Percentiles rank a stretch among this genome's conserved stretches.
Evolutionary conservation across 1,140 invertebrate genomes (phyloP).

Genomic region (Lysiphlebus fabarum): DNA sequence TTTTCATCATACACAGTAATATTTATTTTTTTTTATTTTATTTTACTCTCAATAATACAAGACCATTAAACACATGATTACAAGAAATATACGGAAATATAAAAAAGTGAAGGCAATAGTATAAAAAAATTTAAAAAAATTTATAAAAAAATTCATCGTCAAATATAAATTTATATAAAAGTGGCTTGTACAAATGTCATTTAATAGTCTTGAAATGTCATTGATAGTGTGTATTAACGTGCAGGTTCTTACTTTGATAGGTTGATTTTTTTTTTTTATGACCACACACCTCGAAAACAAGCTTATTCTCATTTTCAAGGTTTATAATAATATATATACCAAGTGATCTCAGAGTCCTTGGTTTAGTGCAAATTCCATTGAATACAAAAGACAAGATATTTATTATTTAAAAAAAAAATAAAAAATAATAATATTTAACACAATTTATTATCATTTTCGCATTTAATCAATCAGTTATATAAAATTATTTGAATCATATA

Average conservation of each 20-base stretch:
- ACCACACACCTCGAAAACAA: conserved; percentile 18
- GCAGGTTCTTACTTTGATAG: conserved; percentile 1
- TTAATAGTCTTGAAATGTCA: conserved; percentile 22
- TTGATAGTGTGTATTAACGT: conserved; percentile 13
- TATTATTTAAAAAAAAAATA: no score
- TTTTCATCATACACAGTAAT: no score
- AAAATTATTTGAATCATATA: no score
- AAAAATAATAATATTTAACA: neutral
- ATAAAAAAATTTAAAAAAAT: neutral
- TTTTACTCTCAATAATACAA: no score
- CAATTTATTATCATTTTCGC: neutral
- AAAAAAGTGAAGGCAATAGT: neutral
- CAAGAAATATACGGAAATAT: neutral
- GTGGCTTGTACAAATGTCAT: conserved; percentile 8
- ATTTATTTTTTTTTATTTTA: no score
- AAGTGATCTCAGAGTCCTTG: conserved; percentile 14
- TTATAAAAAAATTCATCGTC: neutral
- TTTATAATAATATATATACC: conserved; percentile 14
- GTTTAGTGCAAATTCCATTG: neutral
- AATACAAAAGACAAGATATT: no score
- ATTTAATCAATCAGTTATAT: neutral
- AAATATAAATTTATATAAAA: no score
- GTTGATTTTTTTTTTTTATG: conserved; percentile 18
- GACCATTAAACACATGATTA: no score
- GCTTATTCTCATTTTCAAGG: conserved; percentile 9